Conservation (phyloP, 1,140 invertebrate species). For the Zaprionus taronus region DNA sequence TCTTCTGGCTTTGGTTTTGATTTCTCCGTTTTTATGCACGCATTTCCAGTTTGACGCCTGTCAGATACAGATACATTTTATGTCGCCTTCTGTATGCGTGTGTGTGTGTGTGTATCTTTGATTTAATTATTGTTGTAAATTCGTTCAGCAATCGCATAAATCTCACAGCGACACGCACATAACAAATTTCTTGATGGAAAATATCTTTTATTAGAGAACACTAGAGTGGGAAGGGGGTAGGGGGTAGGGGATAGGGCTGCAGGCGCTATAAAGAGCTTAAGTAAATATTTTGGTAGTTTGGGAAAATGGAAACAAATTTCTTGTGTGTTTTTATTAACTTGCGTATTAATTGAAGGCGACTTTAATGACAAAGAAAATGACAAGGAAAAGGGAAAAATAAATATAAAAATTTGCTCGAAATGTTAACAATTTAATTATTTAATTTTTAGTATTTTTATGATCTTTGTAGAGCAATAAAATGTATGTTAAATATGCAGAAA, state of each 20-base stretch:
- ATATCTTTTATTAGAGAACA: constrained; percentile 9
- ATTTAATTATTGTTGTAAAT: constrained; percentile 68
- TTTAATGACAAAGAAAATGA: neutral
- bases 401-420: neutral
- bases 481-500: neutral
- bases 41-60: constrained; percentile 76
- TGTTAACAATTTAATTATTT: neutral
- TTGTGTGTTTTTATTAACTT: neutral
- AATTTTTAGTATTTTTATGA: neutral
- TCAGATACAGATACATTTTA: constrained; percentile 65
- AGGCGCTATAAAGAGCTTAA: constrained; percentile 24
- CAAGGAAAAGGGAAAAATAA: neutral
- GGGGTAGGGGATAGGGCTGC: neutral
- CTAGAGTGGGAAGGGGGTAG: too few relatives aligned
- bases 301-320: neutral
- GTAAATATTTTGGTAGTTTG: neutral
- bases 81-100: constrained; percentile 43
- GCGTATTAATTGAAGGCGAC: neutral
- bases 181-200: constrained; percentile 43
- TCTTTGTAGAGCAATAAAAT: neutral
- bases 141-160: constrained; percentile 70
- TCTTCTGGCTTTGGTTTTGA: constrained; percentile 38
- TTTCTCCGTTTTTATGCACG: constrained; percentile 75
- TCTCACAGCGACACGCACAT: constrained; percentile 37
- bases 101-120: constrained; percentile 69